Percentiles rank a stretch among this genome's conserved stretches.
Conservation (phyloP, 2,888 invertebrate species). For the Nasonia oneida region DNA sequence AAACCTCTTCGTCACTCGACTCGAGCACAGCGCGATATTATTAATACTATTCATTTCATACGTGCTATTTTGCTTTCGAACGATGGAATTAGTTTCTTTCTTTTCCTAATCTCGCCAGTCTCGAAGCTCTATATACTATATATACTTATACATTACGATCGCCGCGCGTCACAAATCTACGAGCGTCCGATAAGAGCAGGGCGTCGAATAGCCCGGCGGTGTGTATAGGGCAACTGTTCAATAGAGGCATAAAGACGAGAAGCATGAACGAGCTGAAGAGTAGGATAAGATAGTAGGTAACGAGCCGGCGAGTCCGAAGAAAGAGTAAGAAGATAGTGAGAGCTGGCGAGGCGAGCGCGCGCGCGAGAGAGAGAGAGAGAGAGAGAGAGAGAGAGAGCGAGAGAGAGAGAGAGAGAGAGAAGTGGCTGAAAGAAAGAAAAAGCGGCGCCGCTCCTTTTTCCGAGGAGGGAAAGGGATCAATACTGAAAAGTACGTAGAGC, state of each 20-base stretch:
- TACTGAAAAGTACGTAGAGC: conserved; percentile 26
- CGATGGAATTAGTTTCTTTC: too few relatives aligned
- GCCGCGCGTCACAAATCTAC: not conserved
- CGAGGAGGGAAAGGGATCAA: conserved; percentile 39
- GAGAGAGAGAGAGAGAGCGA: not conserved
- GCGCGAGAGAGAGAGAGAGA: not conserved
- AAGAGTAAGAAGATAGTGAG: conserved; percentile 41
- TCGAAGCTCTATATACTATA: too few relatives aligned
- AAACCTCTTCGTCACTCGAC: conserved; percentile 33
- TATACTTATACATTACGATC: too few relatives aligned
- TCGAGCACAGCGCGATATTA: not conserved
- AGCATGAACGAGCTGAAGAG: conserved; percentile 42
- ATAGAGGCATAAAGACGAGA: conserved; percentile 43
- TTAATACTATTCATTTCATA: not conserved
- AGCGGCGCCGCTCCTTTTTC: not conserved
- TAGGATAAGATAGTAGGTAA: conserved; percentile 32
- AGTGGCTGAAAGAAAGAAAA: conserved; percentile 43
- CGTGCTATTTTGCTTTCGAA: not conserved
- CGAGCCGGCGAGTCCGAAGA: conserved; percentile 33
- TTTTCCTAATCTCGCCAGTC: too few relatives aligned
- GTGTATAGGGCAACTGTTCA: conserved; percentile 26
- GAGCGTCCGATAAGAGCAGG: not conserved
- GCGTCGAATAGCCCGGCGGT: not conserved
- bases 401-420: not conserved
- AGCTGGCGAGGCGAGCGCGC: not conserved